Evolutionary conservation across 1,140 invertebrate species (phyloP), one percentile per base, ranked within the genome.

Genomic region (Nymphalis io): DNA sequence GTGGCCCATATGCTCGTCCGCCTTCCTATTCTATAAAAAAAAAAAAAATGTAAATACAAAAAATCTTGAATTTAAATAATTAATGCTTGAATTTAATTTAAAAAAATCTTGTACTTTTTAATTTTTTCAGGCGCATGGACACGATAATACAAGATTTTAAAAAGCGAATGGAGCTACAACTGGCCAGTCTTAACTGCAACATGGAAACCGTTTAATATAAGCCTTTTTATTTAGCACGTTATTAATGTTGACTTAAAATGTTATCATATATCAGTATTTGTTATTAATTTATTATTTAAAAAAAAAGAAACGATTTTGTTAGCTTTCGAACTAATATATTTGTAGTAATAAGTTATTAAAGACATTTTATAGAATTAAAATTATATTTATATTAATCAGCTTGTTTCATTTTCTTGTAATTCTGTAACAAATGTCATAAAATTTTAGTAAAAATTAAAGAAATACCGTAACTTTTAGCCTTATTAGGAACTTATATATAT

Each of bases 101-200:
- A n/a, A n/a, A n/a, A n/a, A n/a, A n/a, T n/a, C n/a, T n/a, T n/a
- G n/a, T n/a, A n/a, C n/a, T n/a, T n/a, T n/a, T n/a, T n/a, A n/a
- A n/a, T n/a, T 55, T 72, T 74, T 80, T 64, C 74, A 89, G 87
- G 61, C 81, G 77, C 18, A 84, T 91, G 85, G 86, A 91, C 18
- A 80, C 18, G 11, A 69, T 87, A 15, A 76, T 91, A 8, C 70
- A 81, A 46, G 81, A 79, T 11, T 85, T 89, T 62, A 84, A 89
- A 68, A 84, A 87, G 59, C 71, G 82, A 48, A 91, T 89, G 87
- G 82, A 85, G 40, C 70, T 91, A 4, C 87, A 89, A 61, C 67
- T 91, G 3, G 79, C 81, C 2, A 85, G 87, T 65, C 80, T 91
- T 0, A 89, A 89, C 63, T 87, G 87, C 60, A 85, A 84, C 55